phyloP scores from a whole-genome alignment of 2,797 vertebrate genomes.

The Sciurus carolinensis region DNA sequence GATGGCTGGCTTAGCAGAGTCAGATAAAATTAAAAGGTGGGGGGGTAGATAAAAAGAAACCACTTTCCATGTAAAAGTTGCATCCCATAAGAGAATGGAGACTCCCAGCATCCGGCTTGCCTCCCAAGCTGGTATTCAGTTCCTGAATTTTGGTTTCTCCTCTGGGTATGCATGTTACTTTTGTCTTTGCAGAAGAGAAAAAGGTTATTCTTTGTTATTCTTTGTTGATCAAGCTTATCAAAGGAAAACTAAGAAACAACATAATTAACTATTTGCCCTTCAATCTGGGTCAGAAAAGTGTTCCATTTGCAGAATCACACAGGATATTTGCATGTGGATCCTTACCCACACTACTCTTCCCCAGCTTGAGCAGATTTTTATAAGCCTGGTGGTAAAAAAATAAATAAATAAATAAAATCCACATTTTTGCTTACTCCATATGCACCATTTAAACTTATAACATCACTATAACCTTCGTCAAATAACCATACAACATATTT shows the following conservation, averaged over 20 bases:
- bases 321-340: neutral
- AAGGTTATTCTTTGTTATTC: constrained; percentile 49
- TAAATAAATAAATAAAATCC: constrained; percentile 22
- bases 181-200: constrained; percentile 16
- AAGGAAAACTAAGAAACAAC: constrained; percentile 67
- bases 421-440: constrained; percentile 82
- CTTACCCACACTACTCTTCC: neutral
- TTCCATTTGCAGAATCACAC: constrained; percentile 37
- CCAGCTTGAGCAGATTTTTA: constrained; percentile 44
- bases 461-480: constrained; percentile 89
- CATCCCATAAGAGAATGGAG: constrained; percentile 78
- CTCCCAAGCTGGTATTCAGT: constrained; percentile 43
- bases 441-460: constrained; percentile 85
- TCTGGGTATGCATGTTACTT: neutral
- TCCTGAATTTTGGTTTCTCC: constrained; percentile 52
- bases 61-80: constrained; percentile 85
- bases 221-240: constrained; percentile 34
- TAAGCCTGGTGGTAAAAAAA: constrained; percentile 47
- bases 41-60: constrained; percentile 73
- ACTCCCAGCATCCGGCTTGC: constrained; percentile 22
- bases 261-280: constrained; percentile 76
- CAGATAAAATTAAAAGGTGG: constrained; percentile 85
- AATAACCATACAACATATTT: constrained; percentile 91
- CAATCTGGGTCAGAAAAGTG: constrained; percentile 61
- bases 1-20: constrained; percentile 90